Percentiles rank a stretch among this genome's conserved stretches.
Conservation (phyloP, 92 coral and sea anemone genomes). For the Epizoanthus scotinus region DNA sequence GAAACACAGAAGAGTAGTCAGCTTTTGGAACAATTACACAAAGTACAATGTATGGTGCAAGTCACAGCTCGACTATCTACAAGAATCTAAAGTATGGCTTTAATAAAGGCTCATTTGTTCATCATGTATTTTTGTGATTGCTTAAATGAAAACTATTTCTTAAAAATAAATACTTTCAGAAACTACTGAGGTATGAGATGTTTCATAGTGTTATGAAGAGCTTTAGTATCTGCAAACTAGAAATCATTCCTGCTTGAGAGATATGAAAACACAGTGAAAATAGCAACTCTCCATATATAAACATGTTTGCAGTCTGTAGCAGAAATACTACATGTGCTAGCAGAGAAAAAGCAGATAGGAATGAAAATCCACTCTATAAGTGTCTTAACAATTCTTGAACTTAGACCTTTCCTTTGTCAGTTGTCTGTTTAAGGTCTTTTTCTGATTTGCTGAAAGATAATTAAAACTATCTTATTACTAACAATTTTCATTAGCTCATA, state of each 20-base stretch:
- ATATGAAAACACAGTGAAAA: neutral
- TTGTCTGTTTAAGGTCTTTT: slow-evolving; percentile 1
- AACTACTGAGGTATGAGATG: no score
- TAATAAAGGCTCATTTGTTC: slow-evolving; percentile 9
- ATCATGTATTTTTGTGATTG: neutral
- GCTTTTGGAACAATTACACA: no score
- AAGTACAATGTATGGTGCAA: neutral
- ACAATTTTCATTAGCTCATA: neutral
- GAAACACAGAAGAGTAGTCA: no score
- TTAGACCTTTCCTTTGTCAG: neutral
- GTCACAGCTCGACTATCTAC: slow-evolving; percentile 2
- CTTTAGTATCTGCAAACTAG: no score
- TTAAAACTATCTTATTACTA: neutral
- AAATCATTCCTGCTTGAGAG: neutral
- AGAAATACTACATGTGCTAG: no score
- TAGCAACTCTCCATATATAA: neutral
- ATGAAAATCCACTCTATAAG: neutral
- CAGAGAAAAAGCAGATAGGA: slow-evolving; percentile 5
- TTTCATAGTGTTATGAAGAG: no score
- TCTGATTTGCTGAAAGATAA: slow-evolving; percentile 17
- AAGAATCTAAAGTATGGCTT: slow-evolving; percentile 2
- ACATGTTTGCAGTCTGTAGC: neutral
- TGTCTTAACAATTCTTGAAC: neutral
- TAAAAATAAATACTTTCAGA: no score
- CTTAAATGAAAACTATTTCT: neutral